These are phyloP conservation scores for Rhamphomyia laevipes DNA, from an alignment of 2,888 invertebrate species.

Conservation along the genomic window DNA sequence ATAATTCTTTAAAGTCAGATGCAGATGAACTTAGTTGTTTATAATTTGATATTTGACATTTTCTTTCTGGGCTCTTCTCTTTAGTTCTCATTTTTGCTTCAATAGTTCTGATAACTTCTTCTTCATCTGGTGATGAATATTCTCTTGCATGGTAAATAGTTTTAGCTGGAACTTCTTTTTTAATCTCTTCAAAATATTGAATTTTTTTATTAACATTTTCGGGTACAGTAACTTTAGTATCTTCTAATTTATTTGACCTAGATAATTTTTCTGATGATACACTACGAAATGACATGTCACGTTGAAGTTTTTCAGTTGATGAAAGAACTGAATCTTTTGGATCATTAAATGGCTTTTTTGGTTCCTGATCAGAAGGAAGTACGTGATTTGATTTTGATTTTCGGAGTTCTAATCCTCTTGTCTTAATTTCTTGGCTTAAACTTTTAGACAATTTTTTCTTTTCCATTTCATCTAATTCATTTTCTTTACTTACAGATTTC, in stretches of 20 bases:
- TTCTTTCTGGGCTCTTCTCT: slow-evolving; percentile 24
- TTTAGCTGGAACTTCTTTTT: slow-evolving; percentile 40
- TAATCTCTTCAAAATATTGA: slow-evolving; percentile 66
- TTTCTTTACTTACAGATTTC: not conserved
- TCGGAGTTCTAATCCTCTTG: slow-evolving; percentile 32
- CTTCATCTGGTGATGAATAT: slow-evolving; percentile 41
- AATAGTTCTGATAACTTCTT: slow-evolving; percentile 38
- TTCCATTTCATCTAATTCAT: slow-evolving; percentile 46
- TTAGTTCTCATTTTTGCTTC: slow-evolving; percentile 36
- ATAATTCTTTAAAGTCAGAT: slow-evolving; percentile 66
- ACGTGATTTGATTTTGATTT: slow-evolving; percentile 3
- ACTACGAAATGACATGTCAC: not conserved
- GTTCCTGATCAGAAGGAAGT: slow-evolving; percentile 5
- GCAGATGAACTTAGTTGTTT: slow-evolving; percentile 31
- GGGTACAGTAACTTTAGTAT: slow-evolving; percentile 58
- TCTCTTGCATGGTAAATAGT: slow-evolving; percentile 44
- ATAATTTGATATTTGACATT: slow-evolving; percentile 35
- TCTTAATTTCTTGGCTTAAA: slow-evolving; percentile 59
- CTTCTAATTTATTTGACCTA: slow-evolving; percentile 61
- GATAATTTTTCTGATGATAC: slow-evolving; percentile 26
- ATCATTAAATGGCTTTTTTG: slow-evolving; percentile 10
- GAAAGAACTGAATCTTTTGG: slow-evolving; percentile 4
- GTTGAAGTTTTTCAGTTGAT: not conserved
- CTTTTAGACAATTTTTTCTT: slow-evolving; percentile 61
- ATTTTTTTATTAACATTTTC: slow-evolving; percentile 49